phyloP scores from a whole-genome alignment of 2,888 invertebrate genomes.

The Chelonus formosanus region DNA sequence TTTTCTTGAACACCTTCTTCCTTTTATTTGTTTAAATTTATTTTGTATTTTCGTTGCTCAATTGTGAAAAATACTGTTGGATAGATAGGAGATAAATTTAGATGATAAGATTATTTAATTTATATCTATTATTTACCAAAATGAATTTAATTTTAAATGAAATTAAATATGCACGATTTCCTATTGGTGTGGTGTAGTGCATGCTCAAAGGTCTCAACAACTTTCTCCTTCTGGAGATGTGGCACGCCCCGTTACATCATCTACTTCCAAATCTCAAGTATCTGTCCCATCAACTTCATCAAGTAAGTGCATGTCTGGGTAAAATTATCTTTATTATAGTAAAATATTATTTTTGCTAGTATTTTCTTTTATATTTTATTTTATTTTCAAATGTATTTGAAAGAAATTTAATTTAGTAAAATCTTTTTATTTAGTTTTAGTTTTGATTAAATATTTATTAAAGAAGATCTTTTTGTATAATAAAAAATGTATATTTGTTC shows the following conservation, averaged over 20 bases:
- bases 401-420: no score
- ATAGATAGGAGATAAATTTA: neutral
- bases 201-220: constrained; percentile 57
- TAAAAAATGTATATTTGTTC: neutral
- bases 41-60: no score
- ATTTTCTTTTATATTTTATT: no score
- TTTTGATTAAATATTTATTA: no score
- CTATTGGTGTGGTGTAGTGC: constrained; percentile 57
- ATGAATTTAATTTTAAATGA: constrained; percentile 10
- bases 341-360: no score
- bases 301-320: constrained; percentile 53
- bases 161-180: constrained; percentile 45
- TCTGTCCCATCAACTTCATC: constrained; percentile 51
- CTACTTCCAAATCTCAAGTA: constrained; percentile 52
- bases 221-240: constrained; percentile 51
- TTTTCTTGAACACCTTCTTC: constrained; percentile 11
- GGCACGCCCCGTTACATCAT: constrained; percentile 49
- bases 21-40: neutral
- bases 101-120: neutral
- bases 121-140: neutral
- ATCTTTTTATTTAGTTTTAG: no score
- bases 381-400: no score
- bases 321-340: no score
- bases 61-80: no score
- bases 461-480: no score